Conservation (phyloP, 1,140 invertebrate genomes). For the Cyclina sinensis region DNA sequence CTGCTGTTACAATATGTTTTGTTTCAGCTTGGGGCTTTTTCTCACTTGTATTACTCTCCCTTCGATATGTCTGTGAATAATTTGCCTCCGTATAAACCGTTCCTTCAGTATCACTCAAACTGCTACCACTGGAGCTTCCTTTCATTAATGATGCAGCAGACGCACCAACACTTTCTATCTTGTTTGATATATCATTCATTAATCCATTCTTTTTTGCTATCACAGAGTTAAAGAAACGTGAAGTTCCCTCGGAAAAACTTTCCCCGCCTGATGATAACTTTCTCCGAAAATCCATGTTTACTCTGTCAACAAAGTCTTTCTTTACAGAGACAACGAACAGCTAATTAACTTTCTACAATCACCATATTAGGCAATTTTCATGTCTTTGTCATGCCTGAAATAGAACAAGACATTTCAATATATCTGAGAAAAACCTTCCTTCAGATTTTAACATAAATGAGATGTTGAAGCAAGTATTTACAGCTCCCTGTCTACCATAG, state of each 20-base stretch:
- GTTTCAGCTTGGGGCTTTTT: constrained; percentile 13
- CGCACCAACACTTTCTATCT: constrained; percentile 78
- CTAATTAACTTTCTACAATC: constrained; percentile 2
- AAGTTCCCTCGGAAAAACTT: constrained; percentile 84
- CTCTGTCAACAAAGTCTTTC: not conserved
- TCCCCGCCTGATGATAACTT: constrained; percentile 66
- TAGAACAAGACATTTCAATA: not conserved
- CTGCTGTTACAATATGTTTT: constrained; percentile 57
- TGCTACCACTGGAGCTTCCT: constrained; percentile 72
- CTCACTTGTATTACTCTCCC: constrained; percentile 60
- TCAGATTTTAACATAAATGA: no score
- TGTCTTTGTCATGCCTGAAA: not conserved
- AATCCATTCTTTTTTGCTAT: constrained; percentile 85
- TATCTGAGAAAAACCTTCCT: no score
- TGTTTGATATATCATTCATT: constrained; percentile 82
- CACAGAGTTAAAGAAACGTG: constrained; percentile 83
- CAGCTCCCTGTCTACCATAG: no score
- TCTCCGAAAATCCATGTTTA: constrained; percentile 57
- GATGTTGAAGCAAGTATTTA: no score
- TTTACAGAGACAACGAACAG: not conserved
- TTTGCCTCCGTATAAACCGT: constrained; percentile 4
- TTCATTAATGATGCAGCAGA: constrained; percentile 72
- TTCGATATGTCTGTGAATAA: not conserved
- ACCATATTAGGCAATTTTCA: not conserved
- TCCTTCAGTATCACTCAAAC: constrained; percentile 60